Evolutionary conservation across 2,797 vertebrate genomes (phyloP), one percentile per base, ranked within the genome.

Genomic region (Apogon hyalosoma): DNA sequence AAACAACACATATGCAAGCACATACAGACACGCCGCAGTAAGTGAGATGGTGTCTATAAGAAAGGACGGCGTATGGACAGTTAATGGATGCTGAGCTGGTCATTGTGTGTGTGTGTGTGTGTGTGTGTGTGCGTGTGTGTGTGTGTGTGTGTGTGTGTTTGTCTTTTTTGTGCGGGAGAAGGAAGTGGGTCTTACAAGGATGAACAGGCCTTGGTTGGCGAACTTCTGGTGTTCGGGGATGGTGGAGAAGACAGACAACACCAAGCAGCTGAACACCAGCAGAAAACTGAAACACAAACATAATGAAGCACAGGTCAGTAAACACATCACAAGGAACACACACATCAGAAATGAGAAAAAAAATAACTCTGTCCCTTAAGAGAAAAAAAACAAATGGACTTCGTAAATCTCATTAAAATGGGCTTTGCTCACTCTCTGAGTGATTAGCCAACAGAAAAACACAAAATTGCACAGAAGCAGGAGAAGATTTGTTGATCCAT

Each of bases 171-270:
- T 24, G 21, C 2, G 21, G 21, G 21, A n/a, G n/a, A n/a, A n/a
- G n/a, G n/a, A 24, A 24, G 21, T 24, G 21, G 52, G 62, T 39
- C 94, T 96, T 90, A 99, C 98, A 95, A 99, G 93, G 89, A 99
- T 98, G 90, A 99, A 98, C 85, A 99, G 97, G 86, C 93, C 95
- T 88, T 98, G 83, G 80, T 98, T 99, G 93, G 98, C 95, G 57
- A 95, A 7, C 83, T 95, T 94, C 81, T 98, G 96, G 90, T 98
- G 94, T 43, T 96, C 96, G 19, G 95, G 97, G 89, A 99, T 99
- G 91, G 98, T 99, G 88, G 98, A 98, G 92, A 99, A 97, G 76
- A 99, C 98, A 0, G 98, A 99, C 78, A 99, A 93, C 90, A 99
- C 97, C 93, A 99, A 92, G 90, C 98, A 99, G 94, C 96, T 96